A percentile compares a stretch with the other conserved stretches of the same genome.
phyloP scores from a whole-genome alignment of 2,113 vertebrate species.

The Antennarius striatus region DNA sequence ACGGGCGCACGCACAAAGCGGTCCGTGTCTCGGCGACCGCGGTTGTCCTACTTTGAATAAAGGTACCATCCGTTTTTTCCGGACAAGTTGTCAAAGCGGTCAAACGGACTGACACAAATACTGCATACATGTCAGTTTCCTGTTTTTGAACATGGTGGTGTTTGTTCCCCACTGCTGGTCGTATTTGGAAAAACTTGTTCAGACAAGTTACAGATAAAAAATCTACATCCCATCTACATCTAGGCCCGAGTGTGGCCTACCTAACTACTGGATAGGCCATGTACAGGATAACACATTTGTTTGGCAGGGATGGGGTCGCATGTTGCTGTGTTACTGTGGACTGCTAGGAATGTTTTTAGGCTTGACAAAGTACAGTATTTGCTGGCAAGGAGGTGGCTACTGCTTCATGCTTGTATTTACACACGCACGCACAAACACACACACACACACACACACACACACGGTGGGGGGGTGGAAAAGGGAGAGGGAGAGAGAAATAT shows the following conservation, averaged over 20 bases:
- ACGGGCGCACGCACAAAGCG: neutral
- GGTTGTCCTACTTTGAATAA: conserved; percentile 31
- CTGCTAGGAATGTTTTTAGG: conserved; percentile 51
- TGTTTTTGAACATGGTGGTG: neutral
- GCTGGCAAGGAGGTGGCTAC: conserved; percentile 52
- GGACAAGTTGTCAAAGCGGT: neutral
- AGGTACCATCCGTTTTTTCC: conserved; percentile 3
- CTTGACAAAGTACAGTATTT: conserved; percentile 8
- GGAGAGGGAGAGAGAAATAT: no score
- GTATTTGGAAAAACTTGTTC: neutral
- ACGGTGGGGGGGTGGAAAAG: no score
- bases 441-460: no score
- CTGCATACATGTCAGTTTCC: no score
- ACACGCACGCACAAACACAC: no score
- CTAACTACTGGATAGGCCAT: conserved; percentile 9
- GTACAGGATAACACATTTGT: neutral
- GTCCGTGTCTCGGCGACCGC: neutral
- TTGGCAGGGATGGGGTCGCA: conserved; percentile 44
- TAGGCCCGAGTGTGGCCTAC: conserved; percentile 33
- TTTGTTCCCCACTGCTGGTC: conserved; percentile 24
- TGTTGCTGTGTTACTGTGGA: conserved; percentile 18
- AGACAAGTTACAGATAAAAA: neutral
- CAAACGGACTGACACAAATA: no score
- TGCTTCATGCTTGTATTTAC: conserved; percentile 8
- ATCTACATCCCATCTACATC: conserved; percentile 28